phyloP scores from a whole-genome alignment of 2,113 vertebrate genomes.

The Vicugna pacos region DNA sequence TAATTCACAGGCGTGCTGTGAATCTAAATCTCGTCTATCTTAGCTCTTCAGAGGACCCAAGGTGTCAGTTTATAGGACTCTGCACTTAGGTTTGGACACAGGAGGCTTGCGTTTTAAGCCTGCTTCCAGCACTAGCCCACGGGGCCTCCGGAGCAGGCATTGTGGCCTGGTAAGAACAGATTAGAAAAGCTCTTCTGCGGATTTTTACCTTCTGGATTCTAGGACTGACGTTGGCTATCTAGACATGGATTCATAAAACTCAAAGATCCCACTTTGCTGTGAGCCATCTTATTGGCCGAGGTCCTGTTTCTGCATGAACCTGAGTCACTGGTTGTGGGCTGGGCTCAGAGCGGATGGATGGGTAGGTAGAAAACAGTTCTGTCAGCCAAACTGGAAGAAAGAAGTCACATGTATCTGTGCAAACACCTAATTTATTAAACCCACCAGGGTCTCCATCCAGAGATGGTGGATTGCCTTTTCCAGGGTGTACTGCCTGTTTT shows the following conservation, averaged over 20 bases:
- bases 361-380: not conserved
- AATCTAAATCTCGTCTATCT: not conserved
- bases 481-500: not conserved
- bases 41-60: not conserved
- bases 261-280: not conserved
- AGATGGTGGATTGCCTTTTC: not conserved
- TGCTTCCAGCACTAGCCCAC: not conserved
- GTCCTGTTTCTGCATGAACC: not conserved
- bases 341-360: not conserved
- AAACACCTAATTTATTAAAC: not conserved
- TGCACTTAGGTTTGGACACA: not conserved
- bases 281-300: not conserved
- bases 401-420: not conserved
- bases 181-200: not conserved
- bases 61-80: conserved; percentile 30
- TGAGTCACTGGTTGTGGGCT: not conserved
- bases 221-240: not conserved
- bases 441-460: not conserved
- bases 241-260: not conserved
- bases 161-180: not conserved
- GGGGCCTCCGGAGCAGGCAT: not conserved
- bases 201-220: not conserved
- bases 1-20: not conserved
- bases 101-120: not conserved
- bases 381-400: not conserved